Evolutionary conservation across 2,113 vertebrate species (phyloP).

Genomic region (Abramis brama): DNA sequence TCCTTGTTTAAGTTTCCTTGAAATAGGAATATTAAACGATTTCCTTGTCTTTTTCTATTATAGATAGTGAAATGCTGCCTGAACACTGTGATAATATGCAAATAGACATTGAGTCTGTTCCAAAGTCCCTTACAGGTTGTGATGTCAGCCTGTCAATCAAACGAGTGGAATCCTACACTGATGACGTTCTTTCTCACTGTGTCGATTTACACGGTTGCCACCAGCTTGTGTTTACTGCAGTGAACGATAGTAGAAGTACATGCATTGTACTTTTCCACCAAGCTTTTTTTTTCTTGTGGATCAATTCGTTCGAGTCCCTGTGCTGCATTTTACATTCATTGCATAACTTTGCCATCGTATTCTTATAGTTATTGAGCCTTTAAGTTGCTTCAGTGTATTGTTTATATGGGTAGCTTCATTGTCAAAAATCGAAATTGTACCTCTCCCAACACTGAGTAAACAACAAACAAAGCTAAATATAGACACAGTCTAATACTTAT

Average conservation of each 20-base stretch:
- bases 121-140: neutral
- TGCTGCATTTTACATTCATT: neutral
- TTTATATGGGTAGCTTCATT: neutral
- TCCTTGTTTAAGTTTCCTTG: neutral
- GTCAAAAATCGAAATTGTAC: neutral
- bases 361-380: neutral
- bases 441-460: neutral
- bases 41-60: neutral
- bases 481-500: conserved; percentile 13
- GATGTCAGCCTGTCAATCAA: conserved; percentile 10
- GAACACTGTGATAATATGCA: neutral
- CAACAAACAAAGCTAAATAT: conserved; percentile 18
- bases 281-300: too few species aligned
- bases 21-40: neutral
- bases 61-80: neutral
- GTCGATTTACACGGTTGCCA: conserved; percentile 18
- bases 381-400: neutral
- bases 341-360: neutral
- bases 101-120: neutral
- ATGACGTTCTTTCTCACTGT: conserved; percentile 32
- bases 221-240: neutral
- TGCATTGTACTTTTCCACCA: neutral
- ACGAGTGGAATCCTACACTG: conserved; percentile 36
- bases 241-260: neutral
- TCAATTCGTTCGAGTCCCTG: neutral